phyloP scores from a whole-genome alignment of 1,140 invertebrate species.

The Listronotus oregonensis region DNA sequence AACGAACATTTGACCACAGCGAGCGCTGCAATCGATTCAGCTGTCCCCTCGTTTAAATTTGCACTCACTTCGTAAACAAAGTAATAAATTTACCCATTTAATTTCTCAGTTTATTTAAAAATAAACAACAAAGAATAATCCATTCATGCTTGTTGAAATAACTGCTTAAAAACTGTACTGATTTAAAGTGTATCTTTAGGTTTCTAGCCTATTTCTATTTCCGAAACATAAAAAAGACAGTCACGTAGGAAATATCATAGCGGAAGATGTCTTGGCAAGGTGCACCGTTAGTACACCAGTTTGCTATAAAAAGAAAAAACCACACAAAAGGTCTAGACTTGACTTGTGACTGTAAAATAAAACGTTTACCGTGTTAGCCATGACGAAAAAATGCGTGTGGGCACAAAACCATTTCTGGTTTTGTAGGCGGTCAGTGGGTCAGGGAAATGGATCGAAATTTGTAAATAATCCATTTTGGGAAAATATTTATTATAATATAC shows the following conservation, averaged over 20 bases:
- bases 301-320: constrained; percentile 24
- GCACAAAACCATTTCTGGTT: no score
- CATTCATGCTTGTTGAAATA: no score
- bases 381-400: constrained; percentile 18
- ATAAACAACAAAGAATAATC: no score
- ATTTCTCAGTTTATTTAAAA: no score
- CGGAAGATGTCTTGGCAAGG: constrained; percentile 26
- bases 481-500: no score
- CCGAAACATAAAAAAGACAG: constrained; percentile 23
- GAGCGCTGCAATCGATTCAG: no score
- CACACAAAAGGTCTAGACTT: constrained; percentile 24
- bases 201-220: constrained; percentile 21
- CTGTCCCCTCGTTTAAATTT: no score
- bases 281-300: constrained; percentile 27
- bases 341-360: constrained; percentile 16
- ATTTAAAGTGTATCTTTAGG: constrained; percentile 21
- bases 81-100: no score
- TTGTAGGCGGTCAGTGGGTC: constrained; percentile 18
- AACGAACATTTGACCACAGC: no score
- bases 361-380: constrained; percentile 5
- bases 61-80: no score
- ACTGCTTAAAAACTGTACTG: no score
- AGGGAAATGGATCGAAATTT: constrained; percentile 10
- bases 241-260: constrained; percentile 22
- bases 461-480: neutral